phyloP scores from a whole-genome alignment of 2,113 vertebrate genomes.

The Ciconia boyciana region DNA sequence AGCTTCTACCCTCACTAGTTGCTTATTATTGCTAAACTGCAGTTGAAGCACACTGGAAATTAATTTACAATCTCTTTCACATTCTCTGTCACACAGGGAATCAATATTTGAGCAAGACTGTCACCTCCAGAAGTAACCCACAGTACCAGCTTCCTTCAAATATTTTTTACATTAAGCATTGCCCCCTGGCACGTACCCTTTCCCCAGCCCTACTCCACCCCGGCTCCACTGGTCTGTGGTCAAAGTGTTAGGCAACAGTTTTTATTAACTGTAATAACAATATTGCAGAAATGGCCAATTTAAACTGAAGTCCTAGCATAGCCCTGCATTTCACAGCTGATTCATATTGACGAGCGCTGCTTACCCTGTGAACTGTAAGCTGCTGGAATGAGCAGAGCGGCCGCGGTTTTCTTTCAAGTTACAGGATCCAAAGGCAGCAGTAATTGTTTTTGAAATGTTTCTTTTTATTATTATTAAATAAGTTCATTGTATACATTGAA shows the following conservation, averaged over 20 bases:
- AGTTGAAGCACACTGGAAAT: background rate
- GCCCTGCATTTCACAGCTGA: conserved; percentile 34
- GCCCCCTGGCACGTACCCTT: background rate
- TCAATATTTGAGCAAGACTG: background rate
- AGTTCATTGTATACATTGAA: background rate
- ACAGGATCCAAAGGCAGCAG: conserved; percentile 51
- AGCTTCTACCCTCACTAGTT: background rate
- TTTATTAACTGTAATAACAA: conserved; percentile 49
- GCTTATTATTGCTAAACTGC: background rate
- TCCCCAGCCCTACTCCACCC: background rate
- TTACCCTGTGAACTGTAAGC: conserved; percentile 43
- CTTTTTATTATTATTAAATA: conserved; percentile 62
- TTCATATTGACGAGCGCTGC: conserved; percentile 34
- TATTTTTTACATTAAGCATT: background rate
- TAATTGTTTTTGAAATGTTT: conserved; percentile 67
- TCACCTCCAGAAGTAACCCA: background rate
- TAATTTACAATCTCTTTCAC: background rate
- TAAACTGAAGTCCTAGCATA: conserved; percentile 19
- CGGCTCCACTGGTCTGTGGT: background rate
- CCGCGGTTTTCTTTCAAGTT: conserved; percentile 62
- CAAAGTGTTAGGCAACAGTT: conserved; percentile 34
- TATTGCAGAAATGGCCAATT: conserved; percentile 33
- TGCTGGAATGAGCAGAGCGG: conserved; percentile 9
- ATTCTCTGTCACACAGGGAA: background rate
- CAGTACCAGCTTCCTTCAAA: background rate